Conservation (phyloP, 92 coral and sea anemone species). For the Umimayanthus kanabou region DNA sequence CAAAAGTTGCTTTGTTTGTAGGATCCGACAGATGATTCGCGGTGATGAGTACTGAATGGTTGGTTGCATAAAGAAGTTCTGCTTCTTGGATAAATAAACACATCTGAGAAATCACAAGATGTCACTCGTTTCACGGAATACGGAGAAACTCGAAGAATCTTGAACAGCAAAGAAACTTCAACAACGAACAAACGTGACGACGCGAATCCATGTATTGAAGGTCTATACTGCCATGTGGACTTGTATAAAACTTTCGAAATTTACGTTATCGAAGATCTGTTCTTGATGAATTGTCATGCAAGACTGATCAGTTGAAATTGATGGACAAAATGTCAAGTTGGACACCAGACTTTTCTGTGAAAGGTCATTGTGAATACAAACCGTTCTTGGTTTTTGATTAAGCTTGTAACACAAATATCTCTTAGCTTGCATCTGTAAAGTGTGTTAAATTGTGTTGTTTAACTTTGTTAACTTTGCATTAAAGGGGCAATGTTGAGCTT, state of each 20-base stretch:
- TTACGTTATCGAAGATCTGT: background rate
- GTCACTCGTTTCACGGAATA: background rate
- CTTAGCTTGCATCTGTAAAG: no score
- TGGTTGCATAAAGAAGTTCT: conserved; percentile 1
- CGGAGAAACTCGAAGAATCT: no score
- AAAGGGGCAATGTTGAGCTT: no score
- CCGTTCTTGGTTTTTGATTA: no score
- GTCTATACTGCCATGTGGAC: no score
- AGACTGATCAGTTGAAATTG: background rate
- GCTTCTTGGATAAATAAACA: background rate
- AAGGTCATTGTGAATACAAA: conserved; percentile 5
- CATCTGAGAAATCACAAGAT: background rate
- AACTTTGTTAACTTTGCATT: no score
- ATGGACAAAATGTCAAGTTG: background rate
- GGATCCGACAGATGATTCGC: conserved; percentile 32
- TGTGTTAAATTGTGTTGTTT: no score
- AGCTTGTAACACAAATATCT: no score
- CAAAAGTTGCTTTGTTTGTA: background rate
- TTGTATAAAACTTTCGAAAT: background rate
- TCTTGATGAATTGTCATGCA: background rate
- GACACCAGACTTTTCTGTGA: background rate
- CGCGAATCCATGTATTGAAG: no score
- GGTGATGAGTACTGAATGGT: conserved; percentile 25
- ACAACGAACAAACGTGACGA: no score
- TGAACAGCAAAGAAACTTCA: no score